Conservation (phyloP, 1,140 invertebrate species). For the Habropoda laboriosa region DNA sequence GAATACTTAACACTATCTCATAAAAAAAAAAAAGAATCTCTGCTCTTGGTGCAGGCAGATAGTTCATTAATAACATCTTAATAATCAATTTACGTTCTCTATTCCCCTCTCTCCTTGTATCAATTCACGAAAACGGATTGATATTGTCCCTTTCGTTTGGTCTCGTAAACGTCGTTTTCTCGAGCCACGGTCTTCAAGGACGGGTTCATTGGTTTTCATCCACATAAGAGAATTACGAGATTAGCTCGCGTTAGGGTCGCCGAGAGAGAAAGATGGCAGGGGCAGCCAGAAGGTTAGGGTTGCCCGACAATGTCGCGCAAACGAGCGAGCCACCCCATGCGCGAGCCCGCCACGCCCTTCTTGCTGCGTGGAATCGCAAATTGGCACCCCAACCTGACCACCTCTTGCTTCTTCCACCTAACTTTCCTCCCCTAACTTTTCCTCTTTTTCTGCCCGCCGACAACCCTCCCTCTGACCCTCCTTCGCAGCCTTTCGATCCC, state of each 20-base stretch:
- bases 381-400: conserved; percentile 67
- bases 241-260: conserved; percentile 40
- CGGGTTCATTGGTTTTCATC: conserved; percentile 43
- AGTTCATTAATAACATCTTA: too few relatives aligned
- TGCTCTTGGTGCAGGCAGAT: too few relatives aligned
- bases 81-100: too few relatives aligned
- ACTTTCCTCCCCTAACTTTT: conserved; percentile 37
- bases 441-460: conserved; percentile 18
- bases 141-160: neutral
- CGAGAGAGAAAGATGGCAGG: conserved; percentile 39
- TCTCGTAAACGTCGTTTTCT: conserved; percentile 33
- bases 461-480: neutral
- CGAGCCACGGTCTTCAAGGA: conserved; percentile 21
- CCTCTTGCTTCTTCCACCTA: conserved; percentile 43
- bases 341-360: conserved; percentile 71
- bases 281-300: conserved; percentile 58
- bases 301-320: conserved; percentile 73
- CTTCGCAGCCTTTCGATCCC: neutral
- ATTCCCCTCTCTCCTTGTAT: too few relatives aligned
- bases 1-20: neutral
- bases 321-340: conserved; percentile 71
- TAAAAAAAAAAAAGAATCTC: too few relatives aligned
- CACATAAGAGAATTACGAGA: conserved; percentile 52
- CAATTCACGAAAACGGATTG: neutral
- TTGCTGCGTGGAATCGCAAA: conserved; percentile 72